phyloP scores from a whole-genome alignment of 1,140 invertebrate genomes.

The Rhagoletis pomonella region DNA sequence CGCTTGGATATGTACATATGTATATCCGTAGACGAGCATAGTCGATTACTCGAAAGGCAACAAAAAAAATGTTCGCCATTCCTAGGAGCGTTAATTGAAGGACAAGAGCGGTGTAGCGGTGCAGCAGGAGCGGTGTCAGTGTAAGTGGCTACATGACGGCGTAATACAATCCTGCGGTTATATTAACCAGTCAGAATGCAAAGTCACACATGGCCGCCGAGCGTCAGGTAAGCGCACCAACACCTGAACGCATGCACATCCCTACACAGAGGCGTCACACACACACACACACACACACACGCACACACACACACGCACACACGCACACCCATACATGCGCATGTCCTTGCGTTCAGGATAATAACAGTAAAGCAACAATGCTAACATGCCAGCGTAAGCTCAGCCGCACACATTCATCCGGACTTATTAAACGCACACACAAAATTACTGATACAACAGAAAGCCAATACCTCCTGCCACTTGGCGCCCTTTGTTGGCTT shows the following conservation, averaged over 20 bases:
- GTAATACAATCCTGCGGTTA: conserved; percentile 72
- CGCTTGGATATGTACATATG: neutral
- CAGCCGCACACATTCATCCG: neutral
- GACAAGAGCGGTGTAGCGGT: neutral
- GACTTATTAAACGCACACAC: neutral
- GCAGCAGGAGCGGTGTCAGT: neutral
- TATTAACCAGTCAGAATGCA: conserved; percentile 74
- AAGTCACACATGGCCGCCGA: conserved; percentile 62
- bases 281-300: conserved; percentile 58
- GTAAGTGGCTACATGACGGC: conserved; percentile 51
- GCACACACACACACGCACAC: conserved; percentile 10
- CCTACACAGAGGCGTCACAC: no score
- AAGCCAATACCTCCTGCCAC: conserved; percentile 47
- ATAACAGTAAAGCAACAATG: conserved; percentile 45
- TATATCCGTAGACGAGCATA: neutral
- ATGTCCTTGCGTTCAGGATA: neutral
- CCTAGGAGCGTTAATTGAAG: neutral
- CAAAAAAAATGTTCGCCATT: neutral
- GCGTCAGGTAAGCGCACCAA: neutral
- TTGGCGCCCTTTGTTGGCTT: neutral
- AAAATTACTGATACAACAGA: conserved; percentile 38
- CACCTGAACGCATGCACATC: conserved; percentile 7
- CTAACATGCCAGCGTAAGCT: conserved; percentile 23
- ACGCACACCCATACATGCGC: no score
- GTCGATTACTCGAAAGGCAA: neutral